A percentile compares a stretch with the other conserved stretches of the same genome.
phyloP scores from a whole-genome alignment of 2,888 invertebrate genomes.

The Leptopilina drosophilae region DNA sequence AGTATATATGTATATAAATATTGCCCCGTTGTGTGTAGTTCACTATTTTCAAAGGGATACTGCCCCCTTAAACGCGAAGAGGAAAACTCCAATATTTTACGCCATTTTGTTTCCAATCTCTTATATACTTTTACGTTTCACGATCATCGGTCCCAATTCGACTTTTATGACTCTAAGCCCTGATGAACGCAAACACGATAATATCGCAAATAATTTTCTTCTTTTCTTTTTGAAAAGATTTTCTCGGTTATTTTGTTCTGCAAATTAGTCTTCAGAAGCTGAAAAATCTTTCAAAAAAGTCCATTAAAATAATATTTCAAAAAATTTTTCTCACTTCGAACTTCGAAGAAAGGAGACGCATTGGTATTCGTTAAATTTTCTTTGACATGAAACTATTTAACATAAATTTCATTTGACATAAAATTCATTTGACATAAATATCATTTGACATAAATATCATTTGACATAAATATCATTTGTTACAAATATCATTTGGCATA shows the following conservation, averaged over 20 bases:
- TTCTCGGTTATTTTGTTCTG: background rate
- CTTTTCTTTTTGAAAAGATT: background rate
- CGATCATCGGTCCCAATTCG: conserved; percentile 51
- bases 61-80: conserved; percentile 44
- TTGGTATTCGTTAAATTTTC: too few relatives aligned
- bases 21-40: conserved; percentile 47
- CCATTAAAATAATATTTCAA: too few relatives aligned
- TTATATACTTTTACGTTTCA: conserved; percentile 48
- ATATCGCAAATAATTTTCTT: background rate
- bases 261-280: too few relatives aligned
- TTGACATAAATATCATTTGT: too few relatives aligned
- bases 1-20: background rate
- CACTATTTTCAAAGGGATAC: conserved; percentile 45
- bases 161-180: conserved; percentile 70
- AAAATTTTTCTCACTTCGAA: too few relatives aligned
- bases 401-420: too few relatives aligned
- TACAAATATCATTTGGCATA: too few relatives aligned
- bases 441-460: too few relatives aligned
- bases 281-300: too few relatives aligned
- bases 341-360: too few relatives aligned
- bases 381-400: too few relatives aligned
- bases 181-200: conserved; percentile 59
- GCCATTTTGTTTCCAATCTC: conserved; percentile 73
- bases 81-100: conserved; percentile 66
- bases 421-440: too few relatives aligned